Evolutionary conservation across 1,140 invertebrate genomes (phyloP).

Genomic region (Chironomus striatipennis): DNA sequence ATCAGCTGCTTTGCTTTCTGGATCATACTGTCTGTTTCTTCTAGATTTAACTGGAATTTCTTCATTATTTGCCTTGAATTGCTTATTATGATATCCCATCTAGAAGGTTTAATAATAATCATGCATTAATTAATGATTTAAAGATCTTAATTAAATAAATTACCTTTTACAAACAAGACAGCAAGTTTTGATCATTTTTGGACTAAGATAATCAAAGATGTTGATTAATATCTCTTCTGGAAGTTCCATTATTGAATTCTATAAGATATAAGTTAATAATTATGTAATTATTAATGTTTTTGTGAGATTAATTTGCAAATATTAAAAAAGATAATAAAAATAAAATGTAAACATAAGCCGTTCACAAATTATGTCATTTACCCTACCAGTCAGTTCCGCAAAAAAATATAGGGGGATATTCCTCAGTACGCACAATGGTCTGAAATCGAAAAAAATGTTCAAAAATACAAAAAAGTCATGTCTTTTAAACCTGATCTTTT

Average conservation of each 20-base stretch:
- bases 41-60: neutral
- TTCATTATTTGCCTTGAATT: neutral
- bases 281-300: neutral
- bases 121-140: neutral
- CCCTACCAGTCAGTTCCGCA: too few species aligned
- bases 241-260: neutral
- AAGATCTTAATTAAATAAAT: neutral
- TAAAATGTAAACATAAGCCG: too few species aligned
- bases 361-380: too few species aligned
- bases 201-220: neutral
- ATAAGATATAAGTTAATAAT: neutral
- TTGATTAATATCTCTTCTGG: neutral
- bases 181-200: neutral
- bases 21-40: neutral
- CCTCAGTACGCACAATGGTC: too few species aligned
- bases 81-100: neutral
- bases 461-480: too few species aligned
- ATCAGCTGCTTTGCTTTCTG: neutral
- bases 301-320: neutral
- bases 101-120: neutral
- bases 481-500: too few species aligned
- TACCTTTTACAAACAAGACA: neutral
- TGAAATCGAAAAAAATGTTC: too few species aligned
- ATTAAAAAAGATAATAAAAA: too few species aligned
- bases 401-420: too few species aligned